phyloP scores from a whole-genome alignment of 2,888 invertebrate species.

The Cecidostiba fungosa region DNA sequence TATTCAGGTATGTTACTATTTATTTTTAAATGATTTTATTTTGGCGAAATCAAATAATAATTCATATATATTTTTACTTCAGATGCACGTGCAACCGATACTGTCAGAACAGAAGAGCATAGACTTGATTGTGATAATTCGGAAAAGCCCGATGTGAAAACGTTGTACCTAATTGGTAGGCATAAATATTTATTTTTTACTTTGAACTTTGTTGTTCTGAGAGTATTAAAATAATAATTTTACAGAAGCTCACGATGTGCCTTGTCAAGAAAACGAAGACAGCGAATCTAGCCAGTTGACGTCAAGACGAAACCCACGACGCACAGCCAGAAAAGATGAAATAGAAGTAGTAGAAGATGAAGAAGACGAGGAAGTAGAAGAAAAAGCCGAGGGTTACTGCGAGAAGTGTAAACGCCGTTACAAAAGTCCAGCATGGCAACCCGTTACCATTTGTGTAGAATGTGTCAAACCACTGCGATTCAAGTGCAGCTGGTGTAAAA shows the following conservation, averaged over 20 bases:
- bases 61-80: neutral
- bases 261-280: neutral
- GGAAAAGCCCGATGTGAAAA: neutral
- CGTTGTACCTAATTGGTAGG: neutral
- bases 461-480: slow-evolving; percentile 43
- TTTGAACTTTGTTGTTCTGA: neutral
- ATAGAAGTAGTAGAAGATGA: neutral
- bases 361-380: neutral
- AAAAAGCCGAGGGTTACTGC: slow-evolving; percentile 6
- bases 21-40: neutral
- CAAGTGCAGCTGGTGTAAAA: slow-evolving; percentile 14
- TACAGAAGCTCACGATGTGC: neutral
- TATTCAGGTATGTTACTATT: neutral
- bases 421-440: neutral
- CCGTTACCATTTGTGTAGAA: slow-evolving; percentile 24
- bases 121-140: neutral
- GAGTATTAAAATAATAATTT: neutral
- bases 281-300: neutral
- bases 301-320: neutral
- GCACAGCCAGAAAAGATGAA: neutral
- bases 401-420: slow-evolving; percentile 20
- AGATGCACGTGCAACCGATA: neutral
- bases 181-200: neutral
- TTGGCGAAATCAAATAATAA: neutral
- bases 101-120: neutral